Conservation (phyloP, 2,797 vertebrate species). For the Ateles fusciceps region DNA sequence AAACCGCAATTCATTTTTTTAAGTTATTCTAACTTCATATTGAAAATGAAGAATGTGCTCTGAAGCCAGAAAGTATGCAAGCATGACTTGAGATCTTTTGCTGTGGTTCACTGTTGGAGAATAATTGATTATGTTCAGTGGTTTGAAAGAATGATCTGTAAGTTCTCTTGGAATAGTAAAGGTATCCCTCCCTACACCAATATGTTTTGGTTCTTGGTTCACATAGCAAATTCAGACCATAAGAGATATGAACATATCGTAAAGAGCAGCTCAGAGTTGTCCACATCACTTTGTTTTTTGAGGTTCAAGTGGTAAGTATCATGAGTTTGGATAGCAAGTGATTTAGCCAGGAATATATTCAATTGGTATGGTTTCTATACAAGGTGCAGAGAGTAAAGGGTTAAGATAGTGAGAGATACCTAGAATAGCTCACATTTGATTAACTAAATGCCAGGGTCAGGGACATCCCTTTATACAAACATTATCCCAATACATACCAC, state of each 20-base stretch:
- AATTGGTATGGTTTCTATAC: background rate
- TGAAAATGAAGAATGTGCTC: background rate
- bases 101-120: background rate
- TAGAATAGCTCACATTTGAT: background rate
- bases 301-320: background rate
- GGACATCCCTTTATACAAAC: background rate
- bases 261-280: background rate
- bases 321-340: background rate
- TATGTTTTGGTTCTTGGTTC: slow-evolving; percentile 17
- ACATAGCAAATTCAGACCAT: slow-evolving; percentile 10
- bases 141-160: background rate
- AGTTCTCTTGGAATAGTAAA: slow-evolving; percentile 12
- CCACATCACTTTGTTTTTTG: background rate
- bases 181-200: background rate
- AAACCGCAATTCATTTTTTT: background rate
- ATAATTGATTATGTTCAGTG: background rate
- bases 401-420: background rate
- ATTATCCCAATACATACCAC: background rate
- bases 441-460: background rate
- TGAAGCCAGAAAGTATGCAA: background rate
- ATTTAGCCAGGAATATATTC: background rate
- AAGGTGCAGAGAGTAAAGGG: background rate
- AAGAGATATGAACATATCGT: background rate
- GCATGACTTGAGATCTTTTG: background rate
- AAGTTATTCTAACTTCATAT: background rate